phyloP scores from a whole-genome alignment of 2,888 invertebrate genomes.

The Caenorhabditis sp. region DNA sequence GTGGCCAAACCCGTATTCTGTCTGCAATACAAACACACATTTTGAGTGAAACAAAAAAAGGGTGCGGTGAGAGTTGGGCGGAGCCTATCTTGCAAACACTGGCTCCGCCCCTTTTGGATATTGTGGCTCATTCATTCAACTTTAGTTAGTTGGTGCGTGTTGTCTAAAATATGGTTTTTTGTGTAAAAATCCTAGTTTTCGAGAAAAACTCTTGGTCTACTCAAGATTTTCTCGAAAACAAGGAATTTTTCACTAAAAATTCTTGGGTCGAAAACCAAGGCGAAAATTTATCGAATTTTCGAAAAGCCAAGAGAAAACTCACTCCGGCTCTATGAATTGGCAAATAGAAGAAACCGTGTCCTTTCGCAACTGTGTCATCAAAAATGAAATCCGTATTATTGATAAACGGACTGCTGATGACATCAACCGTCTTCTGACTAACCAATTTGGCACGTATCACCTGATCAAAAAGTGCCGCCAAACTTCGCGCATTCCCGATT shows the following conservation, averaged over 20 bases:
- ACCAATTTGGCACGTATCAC: constrained; percentile 47
- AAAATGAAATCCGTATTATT: constrained; percentile 52
- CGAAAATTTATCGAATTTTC: background rate
- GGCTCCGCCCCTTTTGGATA: too few relatives aligned
- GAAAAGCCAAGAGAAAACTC: constrained; percentile 3
- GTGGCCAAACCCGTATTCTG: constrained; percentile 50
- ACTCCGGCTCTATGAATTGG: constrained; percentile 45
- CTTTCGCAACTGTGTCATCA: constrained; percentile 47
- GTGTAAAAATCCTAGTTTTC: too few relatives aligned
- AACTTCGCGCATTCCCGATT: constrained; percentile 64
- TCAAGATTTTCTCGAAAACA: too few relatives aligned
- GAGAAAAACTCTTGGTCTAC: too few relatives aligned
- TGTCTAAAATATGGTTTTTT: too few relatives aligned
- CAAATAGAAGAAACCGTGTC: constrained; percentile 57
- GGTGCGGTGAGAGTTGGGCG: too few relatives aligned
- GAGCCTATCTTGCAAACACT: too few relatives aligned
- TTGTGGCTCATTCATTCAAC: too few relatives aligned
- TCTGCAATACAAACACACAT: constrained; percentile 23
- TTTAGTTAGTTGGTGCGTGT: too few relatives aligned
- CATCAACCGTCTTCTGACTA: constrained; percentile 40
- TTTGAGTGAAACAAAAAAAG: too few relatives aligned
- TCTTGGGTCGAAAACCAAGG: too few relatives aligned
- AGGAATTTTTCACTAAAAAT: too few relatives aligned
- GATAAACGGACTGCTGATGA: constrained; percentile 40
- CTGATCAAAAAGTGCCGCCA: constrained; percentile 64